Percentiles rank a stretch among this genome's conserved stretches.
phyloP scores from a whole-genome alignment of 2,888 invertebrate genomes.

The Trissolcus japonicus region DNA sequence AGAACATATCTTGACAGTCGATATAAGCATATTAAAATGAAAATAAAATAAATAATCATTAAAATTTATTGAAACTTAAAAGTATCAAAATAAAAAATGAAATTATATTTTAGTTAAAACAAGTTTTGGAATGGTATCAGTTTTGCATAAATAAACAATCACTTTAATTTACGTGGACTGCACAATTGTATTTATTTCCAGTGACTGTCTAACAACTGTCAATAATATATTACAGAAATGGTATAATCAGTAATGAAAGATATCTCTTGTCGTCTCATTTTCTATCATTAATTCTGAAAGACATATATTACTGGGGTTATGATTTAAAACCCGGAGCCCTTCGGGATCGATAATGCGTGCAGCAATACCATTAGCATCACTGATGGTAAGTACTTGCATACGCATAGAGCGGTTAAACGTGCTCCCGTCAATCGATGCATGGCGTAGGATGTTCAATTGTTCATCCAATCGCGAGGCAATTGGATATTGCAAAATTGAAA shows the following conservation, averaged over 20 bases:
- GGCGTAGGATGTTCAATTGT: slow-evolving; percentile 26
- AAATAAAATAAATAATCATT: too few relatives aligned
- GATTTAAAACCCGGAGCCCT: slow-evolving; percentile 35
- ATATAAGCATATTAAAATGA: too few relatives aligned
- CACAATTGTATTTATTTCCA: slow-evolving; percentile 11
- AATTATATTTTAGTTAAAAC: too few relatives aligned
- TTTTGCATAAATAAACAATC: too few relatives aligned
- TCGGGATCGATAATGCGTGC: slow-evolving; percentile 24
- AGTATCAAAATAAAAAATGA: too few relatives aligned
- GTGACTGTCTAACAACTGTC: neutral
- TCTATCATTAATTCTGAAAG: slow-evolving; percentile 10
- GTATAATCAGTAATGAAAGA: slow-evolving; percentile 16
- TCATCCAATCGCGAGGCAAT: neutral
- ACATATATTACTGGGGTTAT: slow-evolving; percentile 22
- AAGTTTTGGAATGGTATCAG: too few relatives aligned
- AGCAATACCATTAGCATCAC: slow-evolving; percentile 21
- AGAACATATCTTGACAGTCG: too few relatives aligned
- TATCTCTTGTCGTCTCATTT: slow-evolving; percentile 17
- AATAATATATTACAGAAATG: slow-evolving; percentile 26
- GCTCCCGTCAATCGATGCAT: slow-evolving; percentile 29
- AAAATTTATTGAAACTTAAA: neutral
- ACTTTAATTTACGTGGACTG: neutral
- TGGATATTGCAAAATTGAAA: neutral
- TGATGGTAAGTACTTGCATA: slow-evolving; percentile 14
- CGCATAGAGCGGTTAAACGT: slow-evolving; percentile 17